A percentile compares a stretch with the other conserved stretches of the same genome.
Conservation (phyloP, 1,140 invertebrate species). For the Phocides pigmalion region DNA sequence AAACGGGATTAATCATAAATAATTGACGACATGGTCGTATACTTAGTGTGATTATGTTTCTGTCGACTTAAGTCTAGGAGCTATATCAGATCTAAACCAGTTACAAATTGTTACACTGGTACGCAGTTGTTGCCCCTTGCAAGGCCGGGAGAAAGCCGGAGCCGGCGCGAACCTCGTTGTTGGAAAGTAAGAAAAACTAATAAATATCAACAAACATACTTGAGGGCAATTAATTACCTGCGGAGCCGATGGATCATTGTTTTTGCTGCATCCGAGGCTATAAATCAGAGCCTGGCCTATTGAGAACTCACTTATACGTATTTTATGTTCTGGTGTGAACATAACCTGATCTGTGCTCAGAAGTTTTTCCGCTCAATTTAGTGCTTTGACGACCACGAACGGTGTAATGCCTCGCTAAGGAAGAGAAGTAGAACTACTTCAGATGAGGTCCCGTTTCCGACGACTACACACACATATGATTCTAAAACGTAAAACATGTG, state of each 20-base stretch:
- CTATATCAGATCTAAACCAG: constrained; percentile 23
- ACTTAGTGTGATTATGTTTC: constrained; percentile 2
- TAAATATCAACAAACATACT: constrained; percentile 30
- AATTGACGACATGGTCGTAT: constrained; percentile 7
- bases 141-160: constrained; percentile 23
- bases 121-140: constrained; percentile 4
- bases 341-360: not conserved
- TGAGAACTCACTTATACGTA: constrained; percentile 23
- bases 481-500: not conserved
- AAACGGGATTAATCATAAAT: not conserved
- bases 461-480: not conserved
- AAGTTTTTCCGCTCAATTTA: not conserved
- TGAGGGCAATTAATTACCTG: constrained; percentile 18
- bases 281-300: constrained; percentile 15
- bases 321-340: constrained; percentile 12
- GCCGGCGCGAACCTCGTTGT: constrained; percentile 9
- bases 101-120: constrained; percentile 29
- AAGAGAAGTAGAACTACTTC: constrained; percentile 2
- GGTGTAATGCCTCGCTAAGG: constrained; percentile 13
- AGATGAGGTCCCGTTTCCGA: not conserved
- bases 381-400: not conserved
- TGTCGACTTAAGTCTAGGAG: constrained; percentile 6
- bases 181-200: constrained; percentile 21
- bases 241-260: constrained; percentile 19
- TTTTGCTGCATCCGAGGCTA: not conserved